Conservation (phyloP, 2,113 vertebrate genomes). For the Phodopus roborovskii region DNA sequence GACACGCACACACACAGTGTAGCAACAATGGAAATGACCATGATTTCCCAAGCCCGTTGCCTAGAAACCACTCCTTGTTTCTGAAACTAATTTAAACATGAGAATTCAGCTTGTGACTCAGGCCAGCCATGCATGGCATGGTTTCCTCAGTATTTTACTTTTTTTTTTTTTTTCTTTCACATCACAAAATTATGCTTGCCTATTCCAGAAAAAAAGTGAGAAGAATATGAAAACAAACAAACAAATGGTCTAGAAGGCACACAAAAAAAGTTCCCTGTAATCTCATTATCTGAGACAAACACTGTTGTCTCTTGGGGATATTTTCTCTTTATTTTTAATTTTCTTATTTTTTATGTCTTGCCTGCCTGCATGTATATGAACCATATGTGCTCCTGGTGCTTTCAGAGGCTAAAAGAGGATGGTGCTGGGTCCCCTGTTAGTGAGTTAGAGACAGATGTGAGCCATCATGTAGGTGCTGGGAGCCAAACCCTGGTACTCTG, state of each 20-base stretch:
- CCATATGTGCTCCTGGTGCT: background rate
- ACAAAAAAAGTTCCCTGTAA: background rate
- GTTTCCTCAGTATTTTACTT: constrained; percentile 61
- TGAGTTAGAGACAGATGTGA: background rate
- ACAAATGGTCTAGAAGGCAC: background rate
- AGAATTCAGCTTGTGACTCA: constrained; percentile 76
- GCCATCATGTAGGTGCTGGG: background rate
- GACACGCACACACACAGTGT: background rate
- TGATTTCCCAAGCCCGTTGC: constrained; percentile 78
- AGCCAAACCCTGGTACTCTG: background rate
- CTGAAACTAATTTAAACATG: constrained; percentile 76
- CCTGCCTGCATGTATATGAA: background rate
- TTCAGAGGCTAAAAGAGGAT: background rate
- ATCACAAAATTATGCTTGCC: constrained; percentile 49
- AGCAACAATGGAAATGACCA: constrained; percentile 62
- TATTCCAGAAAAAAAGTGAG: constrained; percentile 24
- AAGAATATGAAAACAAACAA: constrained; percentile 40
- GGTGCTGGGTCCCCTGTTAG: background rate
- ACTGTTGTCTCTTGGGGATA: background rate
- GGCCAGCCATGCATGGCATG: constrained; percentile 42
- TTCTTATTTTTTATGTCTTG: background rate
- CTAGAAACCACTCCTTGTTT: constrained; percentile 77
- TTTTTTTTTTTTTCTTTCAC: constrained; percentile 61
- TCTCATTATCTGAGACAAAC: background rate
- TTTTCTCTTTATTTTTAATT: constrained; percentile 10